These are phyloP conservation scores for Rallus crepitans DNA, from an alignment of 2,797 vertebrate genomes.

Conservation along the genomic window DNA sequence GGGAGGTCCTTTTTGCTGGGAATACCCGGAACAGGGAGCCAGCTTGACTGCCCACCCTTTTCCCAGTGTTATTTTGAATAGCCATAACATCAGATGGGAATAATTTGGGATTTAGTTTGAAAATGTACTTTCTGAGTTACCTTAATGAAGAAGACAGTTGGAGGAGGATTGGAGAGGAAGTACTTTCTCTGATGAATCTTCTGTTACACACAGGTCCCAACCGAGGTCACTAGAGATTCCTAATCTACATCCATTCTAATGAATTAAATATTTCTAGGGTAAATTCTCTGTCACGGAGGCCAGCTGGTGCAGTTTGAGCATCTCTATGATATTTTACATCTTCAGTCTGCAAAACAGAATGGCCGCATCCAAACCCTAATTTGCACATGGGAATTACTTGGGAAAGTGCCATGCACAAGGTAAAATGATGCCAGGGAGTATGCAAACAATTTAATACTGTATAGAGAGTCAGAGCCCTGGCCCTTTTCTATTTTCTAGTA, in stretches of 20 bases:
- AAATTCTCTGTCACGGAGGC: background rate
- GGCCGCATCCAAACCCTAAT: background rate
- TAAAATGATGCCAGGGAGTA: background rate
- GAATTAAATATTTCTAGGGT: conserved; percentile 5
- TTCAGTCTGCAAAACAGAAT: background rate
- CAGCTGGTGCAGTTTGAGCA: background rate
- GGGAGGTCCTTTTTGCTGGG: background rate
- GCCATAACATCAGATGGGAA: background rate
- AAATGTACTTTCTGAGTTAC: background rate
- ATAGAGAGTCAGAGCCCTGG: background rate
- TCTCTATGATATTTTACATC: background rate
- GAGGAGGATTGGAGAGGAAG: background rate
- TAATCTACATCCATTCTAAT: background rate
- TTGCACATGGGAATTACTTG: background rate
- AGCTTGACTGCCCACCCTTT: background rate
- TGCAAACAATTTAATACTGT: background rate
- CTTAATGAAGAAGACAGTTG: background rate
- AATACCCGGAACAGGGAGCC: background rate
- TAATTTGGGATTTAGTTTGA: background rate
- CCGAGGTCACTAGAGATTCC: background rate
- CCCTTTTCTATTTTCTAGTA: background rate
- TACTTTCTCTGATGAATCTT: background rate
- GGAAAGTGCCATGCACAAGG: background rate
- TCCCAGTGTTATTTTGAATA: background rate
- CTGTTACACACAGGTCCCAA: background rate